Conservation (phyloP, 2,888 invertebrate genomes). For the Drosophila macrospina region DNA sequence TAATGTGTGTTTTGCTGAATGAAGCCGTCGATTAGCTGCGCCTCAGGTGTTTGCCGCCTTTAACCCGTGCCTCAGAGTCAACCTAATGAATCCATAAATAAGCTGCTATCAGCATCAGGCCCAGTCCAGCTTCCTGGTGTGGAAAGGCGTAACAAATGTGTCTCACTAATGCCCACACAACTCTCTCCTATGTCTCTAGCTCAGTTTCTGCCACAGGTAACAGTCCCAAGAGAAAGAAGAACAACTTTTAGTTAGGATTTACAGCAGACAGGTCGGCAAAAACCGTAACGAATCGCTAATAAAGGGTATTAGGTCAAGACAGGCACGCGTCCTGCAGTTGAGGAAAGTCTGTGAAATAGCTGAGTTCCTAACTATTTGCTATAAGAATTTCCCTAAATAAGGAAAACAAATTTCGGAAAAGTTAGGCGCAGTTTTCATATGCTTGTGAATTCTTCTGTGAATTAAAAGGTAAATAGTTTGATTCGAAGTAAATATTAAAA, state of each 20-base stretch:
- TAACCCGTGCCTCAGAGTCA: slow-evolving; percentile 5
- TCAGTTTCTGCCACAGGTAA: slow-evolving; percentile 20
- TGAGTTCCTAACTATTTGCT: too few species aligned
- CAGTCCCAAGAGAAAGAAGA: not conserved
- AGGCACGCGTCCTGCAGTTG: slow-evolving; percentile 26
- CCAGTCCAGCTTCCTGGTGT: slow-evolving; percentile 13
- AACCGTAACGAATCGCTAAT: slow-evolving; percentile 36
- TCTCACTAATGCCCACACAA: slow-evolving; percentile 32
- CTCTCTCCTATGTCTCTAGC: not conserved
- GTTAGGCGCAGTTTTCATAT: too few species aligned
- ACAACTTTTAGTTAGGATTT: slow-evolving; percentile 3
- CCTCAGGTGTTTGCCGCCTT: slow-evolving; percentile 11
- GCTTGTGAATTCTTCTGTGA: too few species aligned
- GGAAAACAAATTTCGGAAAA: too few species aligned
- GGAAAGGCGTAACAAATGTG: slow-evolving; percentile 51
- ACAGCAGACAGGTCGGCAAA: slow-evolving; percentile 12
- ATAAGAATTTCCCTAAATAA: too few species aligned
- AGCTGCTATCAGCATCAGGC: slow-evolving; percentile 8
- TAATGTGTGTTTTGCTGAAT: slow-evolving; percentile 16
- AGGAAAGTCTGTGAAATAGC: too few species aligned
- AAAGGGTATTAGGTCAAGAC: slow-evolving; percentile 37
- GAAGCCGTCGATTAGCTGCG: slow-evolving; percentile 21
- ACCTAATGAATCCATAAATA: slow-evolving; percentile 39
- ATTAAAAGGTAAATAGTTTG: too few species aligned
- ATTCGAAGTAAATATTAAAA: too few species aligned